phyloP scores from a whole-genome alignment of 2,888 invertebrate species.

The Thecocarcelia acutangulata region DNA sequence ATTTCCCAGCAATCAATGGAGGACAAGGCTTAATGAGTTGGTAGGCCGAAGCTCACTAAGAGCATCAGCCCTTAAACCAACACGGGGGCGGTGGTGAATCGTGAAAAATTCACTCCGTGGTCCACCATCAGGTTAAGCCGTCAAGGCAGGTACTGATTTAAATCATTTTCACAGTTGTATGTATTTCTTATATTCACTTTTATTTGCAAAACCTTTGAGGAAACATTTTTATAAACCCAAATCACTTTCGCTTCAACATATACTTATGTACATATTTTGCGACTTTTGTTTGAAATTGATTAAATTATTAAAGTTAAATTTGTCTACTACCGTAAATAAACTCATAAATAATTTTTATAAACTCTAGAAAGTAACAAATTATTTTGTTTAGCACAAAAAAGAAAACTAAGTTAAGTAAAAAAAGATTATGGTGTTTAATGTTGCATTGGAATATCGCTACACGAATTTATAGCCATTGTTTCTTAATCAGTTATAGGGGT shows the following conservation, averaged over 20 bases:
- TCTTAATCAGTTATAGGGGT: too few relatives aligned
- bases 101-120: too few relatives aligned
- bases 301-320: conserved; percentile 47
- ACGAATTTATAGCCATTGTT: too few relatives aligned
- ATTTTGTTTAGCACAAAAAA: not conserved
- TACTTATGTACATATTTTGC: conserved; percentile 28
- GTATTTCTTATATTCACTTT: not conserved
- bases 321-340: conserved; percentile 47
- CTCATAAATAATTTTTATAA: conserved; percentile 33
- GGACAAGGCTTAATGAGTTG: too few relatives aligned
- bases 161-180: too few relatives aligned
- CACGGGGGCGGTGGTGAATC: too few relatives aligned
- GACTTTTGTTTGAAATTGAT: not conserved
- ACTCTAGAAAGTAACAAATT: conserved; percentile 8
- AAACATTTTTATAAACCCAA: conserved; percentile 2
- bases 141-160: too few relatives aligned
- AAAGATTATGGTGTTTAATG: not conserved
- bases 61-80: too few relatives aligned
- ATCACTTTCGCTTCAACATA: conserved; percentile 22
- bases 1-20: too few relatives aligned
- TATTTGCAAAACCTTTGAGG: not conserved
- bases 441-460: too few relatives aligned
- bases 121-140: too few relatives aligned
- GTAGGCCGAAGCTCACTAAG: too few relatives aligned
- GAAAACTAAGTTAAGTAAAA: not conserved